Percentiles rank a stretch among this genome's conserved stretches.
Conservation (phyloP, 2,797 vertebrate genomes). For the Ciconia nigra region DNA sequence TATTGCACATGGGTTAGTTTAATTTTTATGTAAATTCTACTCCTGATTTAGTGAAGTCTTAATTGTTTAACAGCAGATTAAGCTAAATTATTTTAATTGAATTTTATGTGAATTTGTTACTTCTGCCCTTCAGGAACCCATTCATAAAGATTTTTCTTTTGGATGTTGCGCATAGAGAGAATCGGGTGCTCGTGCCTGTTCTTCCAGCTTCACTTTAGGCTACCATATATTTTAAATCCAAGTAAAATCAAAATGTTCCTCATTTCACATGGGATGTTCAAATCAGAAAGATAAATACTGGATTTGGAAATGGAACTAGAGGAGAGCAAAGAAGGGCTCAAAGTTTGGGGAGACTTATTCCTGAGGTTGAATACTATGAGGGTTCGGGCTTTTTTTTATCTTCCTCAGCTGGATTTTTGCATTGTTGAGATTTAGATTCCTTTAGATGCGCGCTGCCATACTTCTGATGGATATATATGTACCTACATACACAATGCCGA, state of each 20-base stretch:
- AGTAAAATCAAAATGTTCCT: neutral
- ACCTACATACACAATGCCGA: rapidly evolving
- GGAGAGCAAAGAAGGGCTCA: neutral
- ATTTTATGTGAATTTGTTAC: conserved; percentile 37
- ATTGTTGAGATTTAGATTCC: neutral
- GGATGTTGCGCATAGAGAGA: neutral
- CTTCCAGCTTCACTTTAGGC: neutral
- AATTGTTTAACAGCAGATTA: conserved; percentile 65
- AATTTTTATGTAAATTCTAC: conserved; percentile 71
- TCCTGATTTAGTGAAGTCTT: conserved; percentile 37
- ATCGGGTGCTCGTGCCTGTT: neutral
- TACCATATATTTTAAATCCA: neutral
- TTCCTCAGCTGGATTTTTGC: neutral
- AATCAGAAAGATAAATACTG: neutral
- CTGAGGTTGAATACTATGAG: neutral
- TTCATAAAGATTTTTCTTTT: neutral
- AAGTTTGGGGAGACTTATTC: neutral
- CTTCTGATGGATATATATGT: no score
- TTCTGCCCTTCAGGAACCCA: conserved; percentile 3
- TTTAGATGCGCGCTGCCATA: neutral
- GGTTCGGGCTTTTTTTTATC: neutral
- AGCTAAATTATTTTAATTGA: conserved; percentile 57
- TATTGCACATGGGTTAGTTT: conserved; percentile 50
- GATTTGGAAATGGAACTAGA: neutral
- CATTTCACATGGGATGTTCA: neutral